Base-by-base conservation (phyloP, 2,888 invertebrate genomes). In the Leptogaster cylindrica region DNA sequence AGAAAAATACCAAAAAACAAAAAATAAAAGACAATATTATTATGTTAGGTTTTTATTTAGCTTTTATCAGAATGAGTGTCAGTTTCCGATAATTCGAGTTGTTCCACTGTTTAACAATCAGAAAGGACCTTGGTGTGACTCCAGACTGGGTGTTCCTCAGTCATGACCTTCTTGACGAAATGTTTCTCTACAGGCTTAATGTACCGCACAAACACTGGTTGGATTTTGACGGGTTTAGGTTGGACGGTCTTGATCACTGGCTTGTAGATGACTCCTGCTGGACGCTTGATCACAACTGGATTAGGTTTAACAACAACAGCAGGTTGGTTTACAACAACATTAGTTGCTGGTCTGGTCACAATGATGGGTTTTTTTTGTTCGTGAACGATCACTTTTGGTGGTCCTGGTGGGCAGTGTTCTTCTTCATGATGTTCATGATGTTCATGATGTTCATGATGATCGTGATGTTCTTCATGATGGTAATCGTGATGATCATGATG, bases 181-280 rank as follows among this genome's bases (percentile, higher is more conserved):
- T 77, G 75, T 67, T 77, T 76, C 74, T 78, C 78, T 75, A 78
- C 79, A 20, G 79, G 78, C 69, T 79, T 78, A 74, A 78, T 78
- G 61, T 79, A 79, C 72, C 79, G 78, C 1, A 79, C 79, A 73
- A 79, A 79, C 68, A 79, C 79, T 39, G 79, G 79, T 52, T 78
- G 78, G 18, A 79, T 73, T 72, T 76, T 78, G 33, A 79, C 73
- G 6, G 79, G 78, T 10, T 78, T 74, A 31, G 79, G 79, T 69
- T 78, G 77, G 71, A 77, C 76, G 73, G 78, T 78, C 73, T 79
- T 78, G 33, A 79, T 76, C 72, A 79, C 78, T 70, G 79, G 79
- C 70, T 79, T 79, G 52, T 76, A 77, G 70, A 79, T 76, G 44
- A 79, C 74, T 28, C 76, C 78, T 3, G 79, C 79, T 72, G 78